These are phyloP conservation scores for Amphipyra berbera DNA, from an alignment of 2,888 invertebrate genomes.

Conservation along the genomic window DNA sequence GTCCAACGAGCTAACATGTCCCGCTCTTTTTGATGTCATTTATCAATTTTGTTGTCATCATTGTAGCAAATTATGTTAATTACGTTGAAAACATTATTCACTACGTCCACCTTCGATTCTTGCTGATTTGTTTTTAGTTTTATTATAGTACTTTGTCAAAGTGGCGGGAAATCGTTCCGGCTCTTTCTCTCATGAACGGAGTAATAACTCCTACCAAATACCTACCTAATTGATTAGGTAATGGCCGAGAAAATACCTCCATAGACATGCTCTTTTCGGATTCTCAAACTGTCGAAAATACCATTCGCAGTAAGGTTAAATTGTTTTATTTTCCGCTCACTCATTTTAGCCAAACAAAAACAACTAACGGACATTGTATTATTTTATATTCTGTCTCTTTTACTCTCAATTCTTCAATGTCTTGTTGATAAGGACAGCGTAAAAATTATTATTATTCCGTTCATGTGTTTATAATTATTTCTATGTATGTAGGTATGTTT, in stretches of 20 bases:
- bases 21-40: slow-evolving; percentile 89
- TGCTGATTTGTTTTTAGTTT: slow-evolving; percentile 12
- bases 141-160: slow-evolving; percentile 54
- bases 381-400: slow-evolving; percentile 70
- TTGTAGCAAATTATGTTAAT: slow-evolving; percentile 12
- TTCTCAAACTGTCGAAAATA: slow-evolving; percentile 6
- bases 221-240: slow-evolving; percentile 49
- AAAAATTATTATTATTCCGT: slow-evolving; percentile 65
- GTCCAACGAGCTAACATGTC: slow-evolving; percentile 82
- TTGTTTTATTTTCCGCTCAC: slow-evolving; percentile 20
- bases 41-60: slow-evolving; percentile 40
- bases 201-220: slow-evolving; percentile 19
- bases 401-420: slow-evolving; percentile 52
- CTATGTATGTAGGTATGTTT: slow-evolving; percentile 22
- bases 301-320: neutral
- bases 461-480: slow-evolving; percentile 26
- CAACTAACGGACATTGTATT: slow-evolving; percentile 56
- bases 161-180: slow-evolving; percentile 79
- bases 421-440: slow-evolving; percentile 62
- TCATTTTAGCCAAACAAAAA: slow-evolving; percentile 36
- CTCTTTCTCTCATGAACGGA: slow-evolving; percentile 38
- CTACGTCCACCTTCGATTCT: neutral
- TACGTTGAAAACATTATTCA: slow-evolving; percentile 6
- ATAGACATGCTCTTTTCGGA: neutral
- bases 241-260: slow-evolving; percentile 16